Evolutionary conservation across 2,888 invertebrate genomes (phyloP), one percentile per base, ranked within the genome.

Genomic region (Alviniconcha strummeri): DNA sequence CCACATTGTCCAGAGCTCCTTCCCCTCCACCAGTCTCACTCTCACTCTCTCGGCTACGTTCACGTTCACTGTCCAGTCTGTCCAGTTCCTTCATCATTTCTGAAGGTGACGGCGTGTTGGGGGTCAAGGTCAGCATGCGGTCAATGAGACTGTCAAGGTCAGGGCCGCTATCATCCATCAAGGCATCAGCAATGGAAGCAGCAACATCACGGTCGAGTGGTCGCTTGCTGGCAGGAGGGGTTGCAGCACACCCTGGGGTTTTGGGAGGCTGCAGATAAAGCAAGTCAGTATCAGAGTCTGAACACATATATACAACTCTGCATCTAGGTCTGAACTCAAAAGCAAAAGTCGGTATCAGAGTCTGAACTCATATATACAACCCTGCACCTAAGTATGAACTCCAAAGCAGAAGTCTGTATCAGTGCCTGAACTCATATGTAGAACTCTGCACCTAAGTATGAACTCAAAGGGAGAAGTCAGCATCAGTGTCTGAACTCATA

Each of bases 81-180:
- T 78, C 78, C 60, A 85, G 19, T 17, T 67, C 77, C 69, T 69
- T 60, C 56, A 69, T 54, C 77, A 82, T 82, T n/a, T 86, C 88
- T 83, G 87, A 86, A 2, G 90, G 90, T 17, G 87, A 88, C 36
- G 87, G 87, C 36, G 88, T 83, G 77, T 90, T 89, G 2, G 92
- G 92, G 56, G 90, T 90, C 69, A 93, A 86, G 36, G 92, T 92
- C 80, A 89, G 80, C 88, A 89, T 89, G 77, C 91, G 87, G 86
- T 93, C 92, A 52, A 84, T 89, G 54, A 93, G 85, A 13, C 87
- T 86, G 56, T 91, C 89, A 57, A 91, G 81, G 84, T 91, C 90
- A 11, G 91, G 90, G 7, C 90, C 91, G 52, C 84, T 86, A 81
- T 90, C 90, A 55, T 82, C 80, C 78, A 82, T 55, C 52, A 81